Conservation (phyloP, 2,797 vertebrate species). For the Lagocephalus sceleratus region DNA sequence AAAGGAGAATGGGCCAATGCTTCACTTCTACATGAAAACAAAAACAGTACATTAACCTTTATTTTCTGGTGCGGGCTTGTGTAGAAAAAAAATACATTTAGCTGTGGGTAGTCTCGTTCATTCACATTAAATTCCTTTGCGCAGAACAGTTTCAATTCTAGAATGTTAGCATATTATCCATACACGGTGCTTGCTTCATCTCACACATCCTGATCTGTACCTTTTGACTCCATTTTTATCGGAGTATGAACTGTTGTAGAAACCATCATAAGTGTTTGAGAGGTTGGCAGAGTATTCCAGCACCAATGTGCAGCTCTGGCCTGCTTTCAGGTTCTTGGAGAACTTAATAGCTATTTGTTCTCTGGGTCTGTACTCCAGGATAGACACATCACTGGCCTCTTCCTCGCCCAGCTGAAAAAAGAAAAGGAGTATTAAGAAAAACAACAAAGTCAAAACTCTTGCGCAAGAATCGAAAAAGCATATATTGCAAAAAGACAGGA, state of each 20-base stretch:
- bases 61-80: too few relatives aligned
- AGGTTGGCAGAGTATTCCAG: slow-evolving; percentile 83
- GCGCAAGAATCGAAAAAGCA: not conserved
- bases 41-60: too few relatives aligned
- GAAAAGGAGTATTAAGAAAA: slow-evolving; percentile 2
- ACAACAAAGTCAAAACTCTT: not conserved
- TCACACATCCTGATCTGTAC: slow-evolving; percentile 76
- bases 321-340: slow-evolving; percentile 75
- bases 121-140: too few relatives aligned
- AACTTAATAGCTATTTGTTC: slow-evolving; percentile 87
- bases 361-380: slow-evolving; percentile 84
- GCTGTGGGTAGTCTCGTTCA: too few relatives aligned
- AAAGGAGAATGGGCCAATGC: too few relatives aligned
- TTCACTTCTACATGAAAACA: too few relatives aligned
- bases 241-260: slow-evolving; percentile 88
- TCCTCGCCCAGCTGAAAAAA: slow-evolving; percentile 58
- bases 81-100: too few relatives aligned
- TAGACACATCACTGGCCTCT: slow-evolving; percentile 58
- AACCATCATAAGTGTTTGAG: slow-evolving; percentile 86
- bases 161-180: too few relatives aligned
- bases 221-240: slow-evolving; percentile 76
- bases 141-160: too few relatives aligned
- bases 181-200: too few relatives aligned
- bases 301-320: slow-evolving; percentile 78
- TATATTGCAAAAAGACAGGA: not conserved